Percentiles rank a stretch among this genome's conserved stretches.
These are phyloP conservation scores for Emesis furor DNA, from an alignment of 2,888 invertebrate genomes.

Conservation along the genomic window DNA sequence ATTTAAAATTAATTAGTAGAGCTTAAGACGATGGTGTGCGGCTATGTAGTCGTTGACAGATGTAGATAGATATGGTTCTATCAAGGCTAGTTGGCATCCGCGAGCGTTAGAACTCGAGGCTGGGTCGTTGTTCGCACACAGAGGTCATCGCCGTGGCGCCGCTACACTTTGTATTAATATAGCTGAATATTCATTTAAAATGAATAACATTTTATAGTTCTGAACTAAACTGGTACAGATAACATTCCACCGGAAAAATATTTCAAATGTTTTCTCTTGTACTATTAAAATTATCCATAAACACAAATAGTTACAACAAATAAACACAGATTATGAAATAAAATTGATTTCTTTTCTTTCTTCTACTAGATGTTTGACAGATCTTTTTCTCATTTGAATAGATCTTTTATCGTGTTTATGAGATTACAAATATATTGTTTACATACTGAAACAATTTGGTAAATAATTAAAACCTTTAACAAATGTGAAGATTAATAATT, in stretches of 20 bases:
- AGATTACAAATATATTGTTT: too few species aligned
- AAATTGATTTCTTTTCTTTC: too few species aligned
- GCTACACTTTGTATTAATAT: slow-evolving; percentile 35
- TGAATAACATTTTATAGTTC: slow-evolving; percentile 16
- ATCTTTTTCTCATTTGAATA: too few species aligned
- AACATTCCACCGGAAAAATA: slow-evolving; percentile 5
- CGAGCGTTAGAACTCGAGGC: slow-evolving; percentile 52
- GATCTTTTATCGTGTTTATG: too few species aligned
- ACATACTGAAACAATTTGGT: too few species aligned
- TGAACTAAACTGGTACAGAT: slow-evolving; percentile 1
- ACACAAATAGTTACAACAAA: not conserved
- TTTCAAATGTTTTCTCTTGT: slow-evolving; percentile 8
- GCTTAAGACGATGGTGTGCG: not conserved
- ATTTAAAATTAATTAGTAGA: not conserved
- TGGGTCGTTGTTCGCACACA: slow-evolving; percentile 88
- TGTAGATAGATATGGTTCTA: slow-evolving; percentile 43
- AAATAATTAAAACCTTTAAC: too few species aligned
- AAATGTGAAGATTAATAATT: too few species aligned
- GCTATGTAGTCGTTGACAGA: slow-evolving; percentile 28
- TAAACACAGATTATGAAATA: too few species aligned
- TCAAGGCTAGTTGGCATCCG: slow-evolving; percentile 63
- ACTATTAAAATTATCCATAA: not conserved
- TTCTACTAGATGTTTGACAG: too few species aligned
- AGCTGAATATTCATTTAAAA: slow-evolving; percentile 20
- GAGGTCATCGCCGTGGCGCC: slow-evolving; percentile 88